Conservation (phyloP, 1,140 invertebrate species). For the Ceratosolen fusciceps region DNA sequence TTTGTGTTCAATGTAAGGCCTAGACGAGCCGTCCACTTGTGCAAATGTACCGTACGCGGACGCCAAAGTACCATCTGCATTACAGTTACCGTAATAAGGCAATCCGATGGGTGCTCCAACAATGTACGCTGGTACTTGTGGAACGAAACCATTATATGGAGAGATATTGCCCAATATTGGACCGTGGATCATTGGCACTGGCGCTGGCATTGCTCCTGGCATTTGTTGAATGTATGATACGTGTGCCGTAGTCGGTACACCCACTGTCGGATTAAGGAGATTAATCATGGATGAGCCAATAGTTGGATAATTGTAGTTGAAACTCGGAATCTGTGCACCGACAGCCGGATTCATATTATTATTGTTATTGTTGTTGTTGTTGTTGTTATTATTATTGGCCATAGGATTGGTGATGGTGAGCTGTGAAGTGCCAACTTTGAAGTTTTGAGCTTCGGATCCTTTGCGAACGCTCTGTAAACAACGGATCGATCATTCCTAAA, state of each 20-base stretch:
- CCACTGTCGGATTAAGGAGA: background rate
- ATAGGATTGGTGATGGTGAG: background rate
- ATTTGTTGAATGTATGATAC: conserved; percentile 29
- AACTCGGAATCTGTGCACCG: background rate
- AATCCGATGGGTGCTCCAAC: conserved; percentile 10
- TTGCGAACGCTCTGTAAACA: background rate
- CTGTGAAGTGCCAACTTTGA: background rate
- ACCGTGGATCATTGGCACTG: conserved; percentile 4
- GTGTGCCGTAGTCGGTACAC: conserved; percentile 4
- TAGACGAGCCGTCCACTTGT: background rate
- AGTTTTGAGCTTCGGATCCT: background rate
- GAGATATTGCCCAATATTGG: conserved; percentile 1
- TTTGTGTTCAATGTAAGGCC: background rate
- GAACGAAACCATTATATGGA: background rate
- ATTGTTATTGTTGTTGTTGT: too few relatives aligned
- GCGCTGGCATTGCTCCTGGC: background rate
- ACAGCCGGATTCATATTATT: background rate
- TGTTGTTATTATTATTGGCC: too few relatives aligned
- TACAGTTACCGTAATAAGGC: conserved; percentile 8
- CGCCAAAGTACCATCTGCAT: background rate
- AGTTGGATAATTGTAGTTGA: conserved; percentile 14
- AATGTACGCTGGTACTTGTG: conserved; percentile 21
- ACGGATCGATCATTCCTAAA: background rate
- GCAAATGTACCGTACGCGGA: background rate
- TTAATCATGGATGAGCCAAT: background rate